These are phyloP conservation scores for Limnephilus rhombicus DNA, from an alignment of 2,888 invertebrate genomes.

Conservation along the genomic window DNA sequence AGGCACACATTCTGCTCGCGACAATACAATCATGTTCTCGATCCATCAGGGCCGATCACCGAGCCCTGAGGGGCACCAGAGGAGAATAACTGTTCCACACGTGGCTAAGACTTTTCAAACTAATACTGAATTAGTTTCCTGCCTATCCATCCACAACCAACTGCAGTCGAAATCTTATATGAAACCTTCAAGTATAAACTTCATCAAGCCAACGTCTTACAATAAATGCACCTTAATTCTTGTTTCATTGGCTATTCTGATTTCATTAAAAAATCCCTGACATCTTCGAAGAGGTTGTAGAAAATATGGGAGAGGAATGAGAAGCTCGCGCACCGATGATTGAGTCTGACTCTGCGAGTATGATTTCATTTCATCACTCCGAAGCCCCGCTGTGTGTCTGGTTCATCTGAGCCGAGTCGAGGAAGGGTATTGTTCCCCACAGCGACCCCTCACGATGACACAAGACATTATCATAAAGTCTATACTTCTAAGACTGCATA, in stretches of 20 bases:
- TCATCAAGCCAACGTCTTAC: too few species aligned
- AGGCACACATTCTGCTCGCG: constrained; percentile 36
- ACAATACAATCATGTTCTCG: constrained; percentile 44
- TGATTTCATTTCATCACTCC: constrained; percentile 58
- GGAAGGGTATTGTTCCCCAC: constrained; percentile 23
- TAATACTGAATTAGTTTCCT: background rate
- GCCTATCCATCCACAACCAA: background rate
- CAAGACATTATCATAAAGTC: constrained; percentile 56
- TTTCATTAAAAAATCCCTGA: background rate
- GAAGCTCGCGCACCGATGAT: constrained; percentile 14
- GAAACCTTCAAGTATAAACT: background rate
- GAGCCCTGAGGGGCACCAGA: background rate
- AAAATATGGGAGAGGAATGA: background rate
- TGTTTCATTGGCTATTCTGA: background rate
- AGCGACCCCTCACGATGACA: constrained; percentile 54
- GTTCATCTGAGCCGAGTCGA: constrained; percentile 41
- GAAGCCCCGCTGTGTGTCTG: constrained; percentile 54
- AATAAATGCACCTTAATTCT: background rate
- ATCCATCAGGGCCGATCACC: constrained; percentile 39
- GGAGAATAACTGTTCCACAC: background rate
- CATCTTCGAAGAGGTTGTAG: background rate
- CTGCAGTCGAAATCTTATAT: too few species aligned
- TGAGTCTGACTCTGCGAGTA: constrained; percentile 20
- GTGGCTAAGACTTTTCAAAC: background rate
- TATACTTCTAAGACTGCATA: background rate